Conservation (phyloP, 2,113 vertebrate genomes). For the Suncus etruscus region DNA sequence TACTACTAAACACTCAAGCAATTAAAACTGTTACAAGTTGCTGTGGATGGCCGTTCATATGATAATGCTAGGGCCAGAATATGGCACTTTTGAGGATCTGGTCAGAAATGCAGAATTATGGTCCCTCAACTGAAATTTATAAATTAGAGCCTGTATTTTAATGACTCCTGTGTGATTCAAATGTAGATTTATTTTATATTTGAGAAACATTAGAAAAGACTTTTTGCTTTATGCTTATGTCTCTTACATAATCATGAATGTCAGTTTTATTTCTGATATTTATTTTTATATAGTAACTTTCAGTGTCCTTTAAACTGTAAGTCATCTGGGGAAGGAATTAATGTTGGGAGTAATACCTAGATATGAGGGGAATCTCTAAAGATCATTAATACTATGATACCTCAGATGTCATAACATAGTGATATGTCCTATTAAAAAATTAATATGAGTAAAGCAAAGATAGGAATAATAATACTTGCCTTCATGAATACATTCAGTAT, state of each 20-base stretch:
- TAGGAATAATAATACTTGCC: neutral
- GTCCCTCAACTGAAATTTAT: no score
- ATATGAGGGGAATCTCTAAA: neutral
- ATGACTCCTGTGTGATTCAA: neutral
- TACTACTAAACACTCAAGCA: neutral
- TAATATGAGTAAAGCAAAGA: neutral
- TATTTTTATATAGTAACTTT: no score
- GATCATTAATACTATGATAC: neutral
- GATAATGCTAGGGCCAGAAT: fast-evolving
- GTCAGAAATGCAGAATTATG: neutral
- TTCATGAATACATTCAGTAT: neutral
- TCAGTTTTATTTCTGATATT: neutral
- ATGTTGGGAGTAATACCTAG: neutral
- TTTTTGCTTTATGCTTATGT: neutral
- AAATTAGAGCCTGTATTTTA: neutral
- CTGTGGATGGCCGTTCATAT: neutral
- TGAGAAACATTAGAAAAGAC: neutral
- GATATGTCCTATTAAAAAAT: neutral
- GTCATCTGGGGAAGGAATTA: neutral
- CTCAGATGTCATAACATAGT: no score
- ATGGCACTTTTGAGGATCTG: neutral
- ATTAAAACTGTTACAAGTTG: neutral
- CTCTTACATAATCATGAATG: neutral
- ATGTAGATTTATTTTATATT: neutral
- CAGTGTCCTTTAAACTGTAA: neutral